phyloP scores from a whole-genome alignment of 2,888 invertebrate species.

The Drosophila macrothrix region DNA sequence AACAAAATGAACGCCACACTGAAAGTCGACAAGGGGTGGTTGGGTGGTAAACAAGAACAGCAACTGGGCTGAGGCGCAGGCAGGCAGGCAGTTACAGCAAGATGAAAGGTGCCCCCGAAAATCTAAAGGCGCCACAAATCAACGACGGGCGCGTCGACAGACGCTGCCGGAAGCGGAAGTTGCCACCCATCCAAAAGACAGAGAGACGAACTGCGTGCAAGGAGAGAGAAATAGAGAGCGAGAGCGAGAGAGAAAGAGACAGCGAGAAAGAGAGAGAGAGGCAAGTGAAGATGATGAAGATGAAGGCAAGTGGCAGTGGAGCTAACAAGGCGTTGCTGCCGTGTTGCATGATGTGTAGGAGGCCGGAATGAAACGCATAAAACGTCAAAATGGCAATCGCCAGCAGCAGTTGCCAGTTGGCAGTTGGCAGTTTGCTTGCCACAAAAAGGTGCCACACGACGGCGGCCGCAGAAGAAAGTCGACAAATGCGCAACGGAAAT shows the following conservation, averaged over 20 bases:
- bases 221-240: neutral
- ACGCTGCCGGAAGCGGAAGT: conserved; percentile 74
- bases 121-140: conserved; percentile 71
- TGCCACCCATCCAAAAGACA: conserved; percentile 27
- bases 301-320: conserved; percentile 36
- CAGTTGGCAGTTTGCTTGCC: conserved; percentile 38
- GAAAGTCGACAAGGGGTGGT: neutral
- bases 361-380: conserved; percentile 60
- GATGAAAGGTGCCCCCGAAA: conserved; percentile 37
- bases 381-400: conserved; percentile 74
- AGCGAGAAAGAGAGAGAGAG: neutral
- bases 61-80: neutral
- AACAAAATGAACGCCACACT: conserved; percentile 45
- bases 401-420: conserved; percentile 63
- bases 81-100: conserved; percentile 20
- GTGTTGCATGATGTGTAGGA: conserved; percentile 25
- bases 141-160: conserved; percentile 56
- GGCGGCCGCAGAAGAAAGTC: conserved; percentile 40
- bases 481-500: conserved; percentile 74
- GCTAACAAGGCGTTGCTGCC: conserved; percentile 64
- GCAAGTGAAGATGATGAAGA: conserved; percentile 47
- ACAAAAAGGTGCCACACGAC: conserved; percentile 46
- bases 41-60: neutral
- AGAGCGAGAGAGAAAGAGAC: neutral
- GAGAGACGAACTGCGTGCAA: too few species aligned